Evolutionary conservation across 2,113 vertebrate species (phyloP).

Genomic region (Dromas ardeola): DNA sequence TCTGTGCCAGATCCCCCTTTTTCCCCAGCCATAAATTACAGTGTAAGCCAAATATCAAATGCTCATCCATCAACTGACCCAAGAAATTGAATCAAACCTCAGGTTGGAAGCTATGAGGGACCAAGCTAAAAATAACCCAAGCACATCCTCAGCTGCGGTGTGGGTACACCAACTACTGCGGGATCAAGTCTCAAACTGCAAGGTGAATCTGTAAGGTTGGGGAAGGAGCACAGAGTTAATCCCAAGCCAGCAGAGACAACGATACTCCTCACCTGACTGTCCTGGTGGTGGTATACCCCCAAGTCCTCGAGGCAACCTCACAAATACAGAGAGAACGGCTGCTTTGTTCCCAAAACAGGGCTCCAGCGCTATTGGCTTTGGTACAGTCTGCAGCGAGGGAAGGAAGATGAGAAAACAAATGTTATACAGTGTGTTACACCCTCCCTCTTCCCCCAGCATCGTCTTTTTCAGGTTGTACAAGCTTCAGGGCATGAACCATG

Average conservation of each 20-base stretch:
- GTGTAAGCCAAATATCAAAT: neutral
- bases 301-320: slow-evolving; percentile 91
- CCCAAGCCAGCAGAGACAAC: neutral
- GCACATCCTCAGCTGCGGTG: neutral
- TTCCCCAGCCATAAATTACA: neutral
- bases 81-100: neutral
- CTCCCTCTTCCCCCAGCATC: neutral
- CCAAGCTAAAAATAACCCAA: neutral
- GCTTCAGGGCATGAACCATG: neutral
- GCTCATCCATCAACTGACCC: neutral
- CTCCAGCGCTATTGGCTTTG: slow-evolving; percentile 97
- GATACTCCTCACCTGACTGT: slow-evolving; percentile 87
- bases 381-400: slow-evolving; percentile 81
- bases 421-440: neutral
- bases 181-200: neutral
- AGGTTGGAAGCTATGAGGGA: neutral
- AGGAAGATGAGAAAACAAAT: neutral
- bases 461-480: accelerated
- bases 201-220: neutral
- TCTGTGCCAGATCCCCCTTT: neutral
- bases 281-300: slow-evolving; percentile 95
- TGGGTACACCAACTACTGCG: neutral
- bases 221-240: neutral
- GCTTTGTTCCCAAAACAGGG: slow-evolving; percentile 98
- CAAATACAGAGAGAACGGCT: slow-evolving; percentile 95